phyloP scores from a whole-genome alignment of 2,113 vertebrate species.

The Pseudonaja textilis region DNA sequence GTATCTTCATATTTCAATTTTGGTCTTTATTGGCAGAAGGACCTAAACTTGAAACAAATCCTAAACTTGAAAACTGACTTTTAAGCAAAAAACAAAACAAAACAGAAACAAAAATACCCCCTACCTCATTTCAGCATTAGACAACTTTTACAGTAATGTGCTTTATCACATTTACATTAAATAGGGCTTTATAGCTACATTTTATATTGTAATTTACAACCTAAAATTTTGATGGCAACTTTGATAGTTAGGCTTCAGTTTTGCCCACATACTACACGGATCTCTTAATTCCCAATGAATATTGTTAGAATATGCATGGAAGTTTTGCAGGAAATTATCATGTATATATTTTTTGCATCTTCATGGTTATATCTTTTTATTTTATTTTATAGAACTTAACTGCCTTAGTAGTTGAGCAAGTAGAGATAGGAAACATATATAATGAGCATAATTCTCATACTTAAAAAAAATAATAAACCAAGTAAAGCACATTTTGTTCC shows the following conservation, averaged over 20 bases:
- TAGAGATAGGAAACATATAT: background rate
- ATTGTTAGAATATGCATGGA: background rate
- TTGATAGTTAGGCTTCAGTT: background rate
- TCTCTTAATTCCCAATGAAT: background rate
- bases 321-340: background rate
- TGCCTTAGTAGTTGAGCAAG: slow-evolving; percentile 16
- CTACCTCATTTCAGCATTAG: slow-evolving; percentile 48
- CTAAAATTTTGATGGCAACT: background rate
- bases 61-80: slow-evolving; percentile 35
- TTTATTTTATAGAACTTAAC: slow-evolving; percentile 27
- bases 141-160: background rate
- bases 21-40: background rate
- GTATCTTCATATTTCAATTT: background rate
- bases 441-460: background rate
- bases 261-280: background rate
- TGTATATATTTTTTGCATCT: background rate
- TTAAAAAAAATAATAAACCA: slow-evolving; percentile 9
- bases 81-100: slow-evolving; percentile 27
- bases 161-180: background rate
- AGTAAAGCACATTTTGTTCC: slow-evolving; percentile 1
- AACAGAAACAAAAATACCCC: background rate
- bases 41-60: background rate
- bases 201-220: background rate
- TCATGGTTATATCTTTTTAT: background rate
- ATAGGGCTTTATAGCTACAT: background rate